Evolutionary conservation across 2,113 vertebrate species (phyloP), one percentile per base, ranked within the genome.

Genomic region (Nibea albiflora): DNA sequence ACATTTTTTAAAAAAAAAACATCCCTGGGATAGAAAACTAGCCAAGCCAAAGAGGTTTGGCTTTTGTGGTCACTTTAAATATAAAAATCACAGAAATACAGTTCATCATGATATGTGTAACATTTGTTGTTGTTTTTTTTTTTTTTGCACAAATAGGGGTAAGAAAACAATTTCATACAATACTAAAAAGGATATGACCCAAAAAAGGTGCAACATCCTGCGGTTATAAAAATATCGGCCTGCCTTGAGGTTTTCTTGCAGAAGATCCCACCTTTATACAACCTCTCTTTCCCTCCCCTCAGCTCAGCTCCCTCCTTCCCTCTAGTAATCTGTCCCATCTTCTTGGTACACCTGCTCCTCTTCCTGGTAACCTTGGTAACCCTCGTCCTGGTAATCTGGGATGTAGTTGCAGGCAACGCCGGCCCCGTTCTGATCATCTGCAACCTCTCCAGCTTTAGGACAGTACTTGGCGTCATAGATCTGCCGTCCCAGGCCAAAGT

Each of bases 381-480:
- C 94, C 73, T 95, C 94, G 0, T 95, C 95, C 49, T 95, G 93
- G 87, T 89, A 94, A 24, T 95, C 94, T 1, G 85, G 92, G 69
- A 85, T 60, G 79, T 73, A 93, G 5, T 86, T 86, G 0, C 53
- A 61, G 52, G 57, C 39, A 2, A 81, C 77, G 1, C 70, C 85
- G 0, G 86, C 90, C 14, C 91, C 93, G 2, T 93, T 90, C 3
- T 96, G 82, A 0, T 89, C 93, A 0, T 85, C 90, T 11, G 52
- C 87, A 58, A 44, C 80, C 85, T 17, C 94, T 70, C 49, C 83
- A 78, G 84, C 92, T 75, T 95, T 95, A 0, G 97, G 96, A 90
- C 98, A 99, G 92, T 99, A 99, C 80, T 98, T 99, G 88, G 97
- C 94, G 78, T 99, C 96, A 0, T 96, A 99, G 88, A 99, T 98